phyloP scores from a whole-genome alignment of 1,140 invertebrate species.

The Patella vulgata region DNA sequence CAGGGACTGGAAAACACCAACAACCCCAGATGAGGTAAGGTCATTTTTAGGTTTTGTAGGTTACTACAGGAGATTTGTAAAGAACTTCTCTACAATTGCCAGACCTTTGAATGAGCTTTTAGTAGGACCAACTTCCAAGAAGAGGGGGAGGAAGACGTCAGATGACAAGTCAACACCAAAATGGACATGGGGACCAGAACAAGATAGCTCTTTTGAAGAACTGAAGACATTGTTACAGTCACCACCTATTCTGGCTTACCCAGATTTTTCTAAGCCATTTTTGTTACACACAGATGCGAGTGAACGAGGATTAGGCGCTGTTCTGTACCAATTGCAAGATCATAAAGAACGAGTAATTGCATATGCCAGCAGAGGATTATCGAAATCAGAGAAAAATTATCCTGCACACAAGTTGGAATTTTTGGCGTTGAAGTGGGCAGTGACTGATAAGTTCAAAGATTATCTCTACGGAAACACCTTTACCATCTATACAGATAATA shows the following conservation, averaged over 20 bases:
- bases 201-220: slow-evolving; percentile 7
- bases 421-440: slow-evolving; percentile 30
- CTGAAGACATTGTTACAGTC: slow-evolving; percentile 7
- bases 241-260: slow-evolving; percentile 15
- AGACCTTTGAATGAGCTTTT: slow-evolving; percentile 12
- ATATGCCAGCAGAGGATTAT: slow-evolving; percentile 24
- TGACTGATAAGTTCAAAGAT: slow-evolving; percentile 31
- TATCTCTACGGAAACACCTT: slow-evolving; percentile 25
- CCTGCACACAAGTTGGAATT: slow-evolving; percentile 20
- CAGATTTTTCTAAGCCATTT: slow-evolving; percentile 7
- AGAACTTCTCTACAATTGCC: slow-evolving; percentile 31
- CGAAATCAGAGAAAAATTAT: slow-evolving; percentile 28
- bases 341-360: slow-evolving; percentile 6
- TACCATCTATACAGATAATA: slow-evolving; percentile 24
- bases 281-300: slow-evolving; percentile 34
- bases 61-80: slow-evolving; percentile 30
- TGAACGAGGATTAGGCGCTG: slow-evolving; percentile 21
- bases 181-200: slow-evolving; percentile 14
- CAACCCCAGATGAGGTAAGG: slow-evolving; percentile 44
- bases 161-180: background rate
- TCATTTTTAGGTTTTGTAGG: slow-evolving; percentile 32
- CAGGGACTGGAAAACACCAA: slow-evolving; percentile 32
- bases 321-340: slow-evolving; percentile 19
- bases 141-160: background rate
- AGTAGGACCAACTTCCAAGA: slow-evolving; percentile 37